These are phyloP conservation scores for Parthenolecanium corni DNA, from an alignment of 2,888 invertebrate genomes.

Conservation along the genomic window DNA sequence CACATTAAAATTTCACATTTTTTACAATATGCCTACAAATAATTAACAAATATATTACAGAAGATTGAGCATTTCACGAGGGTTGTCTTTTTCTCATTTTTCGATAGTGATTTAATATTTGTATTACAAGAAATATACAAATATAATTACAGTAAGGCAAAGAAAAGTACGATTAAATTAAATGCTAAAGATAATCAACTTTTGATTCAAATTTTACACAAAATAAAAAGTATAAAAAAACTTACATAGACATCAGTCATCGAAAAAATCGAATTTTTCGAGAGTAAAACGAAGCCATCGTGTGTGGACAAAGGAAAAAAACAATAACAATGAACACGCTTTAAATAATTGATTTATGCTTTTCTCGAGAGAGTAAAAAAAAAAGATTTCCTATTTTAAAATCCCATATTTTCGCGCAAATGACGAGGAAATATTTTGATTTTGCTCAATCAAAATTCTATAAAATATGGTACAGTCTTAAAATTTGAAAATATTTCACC, in stretches of 20 bases:
- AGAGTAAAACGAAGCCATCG: too few relatives aligned
- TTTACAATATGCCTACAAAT: neutral
- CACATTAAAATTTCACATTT: slow-evolving; percentile 10
- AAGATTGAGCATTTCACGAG: slow-evolving; percentile 25
- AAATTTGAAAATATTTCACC: too few relatives aligned
- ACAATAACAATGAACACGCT: too few relatives aligned
- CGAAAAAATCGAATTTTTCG: neutral
- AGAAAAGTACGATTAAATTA: neutral
- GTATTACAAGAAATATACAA: neutral
- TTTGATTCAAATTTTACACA: neutral
- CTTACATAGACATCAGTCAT: neutral
- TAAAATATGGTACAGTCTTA: too few relatives aligned
- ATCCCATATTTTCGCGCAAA: too few relatives aligned
- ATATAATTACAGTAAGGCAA: neutral
- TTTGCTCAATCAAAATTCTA: too few relatives aligned
- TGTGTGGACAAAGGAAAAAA: too few relatives aligned
- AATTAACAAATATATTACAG: slow-evolving; percentile 16
- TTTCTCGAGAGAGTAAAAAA: too few relatives aligned
- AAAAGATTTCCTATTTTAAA: too few relatives aligned
- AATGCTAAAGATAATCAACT: neutral
- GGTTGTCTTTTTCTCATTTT: neutral
- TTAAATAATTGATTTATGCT: too few relatives aligned
- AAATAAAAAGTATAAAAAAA: neutral
- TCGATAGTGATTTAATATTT: neutral
- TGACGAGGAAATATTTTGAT: too few relatives aligned